Percentiles rank a stretch among this genome's conserved stretches.
phyloP scores from a whole-genome alignment of 2,113 vertebrate genomes.

The Cyanocitta stelleri region DNA sequence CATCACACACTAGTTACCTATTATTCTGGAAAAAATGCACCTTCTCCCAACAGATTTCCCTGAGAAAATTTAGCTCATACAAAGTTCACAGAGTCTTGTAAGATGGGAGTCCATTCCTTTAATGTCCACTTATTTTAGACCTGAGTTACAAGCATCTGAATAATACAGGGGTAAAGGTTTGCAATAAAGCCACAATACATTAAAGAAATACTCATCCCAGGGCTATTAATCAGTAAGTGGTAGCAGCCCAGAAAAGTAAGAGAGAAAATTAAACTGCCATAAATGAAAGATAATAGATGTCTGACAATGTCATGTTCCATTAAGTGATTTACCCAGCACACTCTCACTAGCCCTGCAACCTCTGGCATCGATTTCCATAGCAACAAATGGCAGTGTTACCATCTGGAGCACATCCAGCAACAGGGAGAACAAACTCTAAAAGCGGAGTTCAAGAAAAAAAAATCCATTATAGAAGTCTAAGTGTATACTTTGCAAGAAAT shows the following conservation, averaged over 20 bases:
- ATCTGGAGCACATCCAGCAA: background rate
- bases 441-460: background rate
- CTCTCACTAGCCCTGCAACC: background rate
- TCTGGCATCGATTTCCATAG: conserved; percentile 44
- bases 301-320: conserved; percentile 24
- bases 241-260: background rate
- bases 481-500: background rate
- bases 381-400: conserved; percentile 26
- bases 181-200: background rate
- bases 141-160: background rate
- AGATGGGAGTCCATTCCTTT: background rate
- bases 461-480: background rate
- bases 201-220: background rate
- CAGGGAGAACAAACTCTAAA: background rate
- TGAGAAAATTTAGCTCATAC: background rate
- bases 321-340: conserved; percentile 28
- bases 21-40: background rate
- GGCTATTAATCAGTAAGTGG: background rate
- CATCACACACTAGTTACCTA: background rate
- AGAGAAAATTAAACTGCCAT: conserved; percentile 38
- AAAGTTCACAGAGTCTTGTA: background rate
- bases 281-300: conserved; percentile 32
- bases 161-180: background rate
- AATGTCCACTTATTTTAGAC: background rate
- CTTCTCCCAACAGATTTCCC: background rate